A percentile compares a stretch with the other conserved stretches of the same genome.
Evolutionary conservation across 2,113 vertebrate genomes (phyloP).

Genomic region (Fulica atra): DNA sequence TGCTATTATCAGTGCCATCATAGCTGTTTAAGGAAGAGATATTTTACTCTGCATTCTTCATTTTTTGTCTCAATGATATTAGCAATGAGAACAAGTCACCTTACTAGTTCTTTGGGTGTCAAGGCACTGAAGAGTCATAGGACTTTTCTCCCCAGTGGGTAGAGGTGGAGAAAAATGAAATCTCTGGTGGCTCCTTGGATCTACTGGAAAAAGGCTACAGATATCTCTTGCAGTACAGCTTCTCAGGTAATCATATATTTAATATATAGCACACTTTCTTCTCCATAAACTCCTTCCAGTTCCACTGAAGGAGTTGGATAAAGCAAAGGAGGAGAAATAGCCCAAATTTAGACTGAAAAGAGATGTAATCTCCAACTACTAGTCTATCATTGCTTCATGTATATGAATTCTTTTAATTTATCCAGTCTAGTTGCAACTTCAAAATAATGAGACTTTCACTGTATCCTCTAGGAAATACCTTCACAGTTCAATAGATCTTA

Average conservation of each 20-base stretch:
- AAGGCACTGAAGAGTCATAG: neutral
- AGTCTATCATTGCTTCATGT: neutral
- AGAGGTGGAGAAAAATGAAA: neutral
- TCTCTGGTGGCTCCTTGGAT: neutral
- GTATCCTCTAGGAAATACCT: neutral
- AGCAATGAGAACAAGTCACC: neutral
- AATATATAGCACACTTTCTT: neutral
- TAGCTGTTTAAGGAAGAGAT: neutral
- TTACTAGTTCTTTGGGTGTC: neutral
- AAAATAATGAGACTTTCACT: neutral
- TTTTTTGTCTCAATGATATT: neutral
- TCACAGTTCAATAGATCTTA: neutral
- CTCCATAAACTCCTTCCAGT: neutral
- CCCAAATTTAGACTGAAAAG: neutral
- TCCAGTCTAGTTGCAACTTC: neutral
- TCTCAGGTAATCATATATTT: neutral
- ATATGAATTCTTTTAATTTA: neutral
- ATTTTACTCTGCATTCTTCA: neutral
- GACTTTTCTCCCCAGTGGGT: neutral
- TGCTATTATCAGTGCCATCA: neutral
- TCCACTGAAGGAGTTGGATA: neutral
- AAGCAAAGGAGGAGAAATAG: neutral
- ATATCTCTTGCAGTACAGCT: neutral
- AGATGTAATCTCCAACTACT: neutral
- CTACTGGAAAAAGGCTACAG: neutral